Percentiles rank a stretch among this genome's conserved stretches.
phyloP scores from a whole-genome alignment of 2,888 invertebrate genomes.

The Timandra comae region DNA sequence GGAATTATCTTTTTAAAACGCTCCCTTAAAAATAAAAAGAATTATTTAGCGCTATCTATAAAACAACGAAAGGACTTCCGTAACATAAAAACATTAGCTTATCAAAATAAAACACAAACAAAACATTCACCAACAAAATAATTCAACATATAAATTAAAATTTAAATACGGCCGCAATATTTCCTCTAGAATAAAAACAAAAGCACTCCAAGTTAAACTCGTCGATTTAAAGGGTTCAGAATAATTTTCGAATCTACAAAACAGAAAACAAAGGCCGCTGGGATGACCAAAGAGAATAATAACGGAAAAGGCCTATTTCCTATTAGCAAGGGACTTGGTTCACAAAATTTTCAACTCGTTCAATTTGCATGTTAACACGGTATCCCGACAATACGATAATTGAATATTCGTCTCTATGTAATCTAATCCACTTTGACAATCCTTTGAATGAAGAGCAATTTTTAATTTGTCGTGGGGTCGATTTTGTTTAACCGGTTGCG shows the following conservation, averaged over 20 bases:
- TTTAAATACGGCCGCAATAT: slow-evolving; percentile 3
- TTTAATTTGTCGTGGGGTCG: too few species aligned
- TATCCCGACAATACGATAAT: slow-evolving; percentile 49
- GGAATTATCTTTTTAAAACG: too few species aligned
- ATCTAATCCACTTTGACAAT: slow-evolving; percentile 39
- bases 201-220: slow-evolving; percentile 28
- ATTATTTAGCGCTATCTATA: too few species aligned
- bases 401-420: slow-evolving; percentile 52
- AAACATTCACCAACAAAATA: not conserved
- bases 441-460: slow-evolving; percentile 33
- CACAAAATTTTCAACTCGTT: slow-evolving; percentile 54
- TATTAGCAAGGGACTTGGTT: slow-evolving; percentile 46
- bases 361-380: slow-evolving; percentile 68
- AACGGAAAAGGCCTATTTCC: slow-evolving; percentile 63
- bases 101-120: slow-evolving; percentile 1
- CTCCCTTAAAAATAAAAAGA: too few species aligned
- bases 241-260: slow-evolving; percentile 51
- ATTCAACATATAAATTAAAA: slow-evolving; percentile 14
- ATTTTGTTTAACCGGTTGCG: too few species aligned
- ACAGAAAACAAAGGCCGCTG: slow-evolving; percentile 50
- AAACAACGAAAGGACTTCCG: too few species aligned
- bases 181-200: slow-evolving; percentile 24
- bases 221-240: slow-evolving; percentile 41
- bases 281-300: slow-evolving; percentile 45
- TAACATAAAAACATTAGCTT: too few species aligned